Evolutionary conservation across 2,888 invertebrate species (phyloP), one percentile per base, ranked within the genome.

Genomic region (Melikaiella ostensackeni): DNA sequence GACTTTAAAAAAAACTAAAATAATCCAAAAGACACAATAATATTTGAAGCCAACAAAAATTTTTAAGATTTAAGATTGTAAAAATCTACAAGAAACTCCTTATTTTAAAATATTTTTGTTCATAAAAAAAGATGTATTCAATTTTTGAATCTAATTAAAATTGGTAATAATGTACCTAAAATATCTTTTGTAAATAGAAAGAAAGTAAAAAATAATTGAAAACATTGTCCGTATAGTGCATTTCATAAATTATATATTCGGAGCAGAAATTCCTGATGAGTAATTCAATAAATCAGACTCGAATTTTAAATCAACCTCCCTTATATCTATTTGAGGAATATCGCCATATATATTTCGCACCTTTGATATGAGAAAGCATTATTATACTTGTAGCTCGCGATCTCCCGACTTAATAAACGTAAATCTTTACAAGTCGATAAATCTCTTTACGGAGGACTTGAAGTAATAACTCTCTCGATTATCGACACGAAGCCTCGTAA

Each of bases 261-360:
- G 6, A 57, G 5, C 24, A 24, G 24, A 57, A 57, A 24, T 57
- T 27, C 5, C 64, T 38, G 9, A 33, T 16, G 35, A 35, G n/a
- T 38, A 24, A 24, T 64, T 42, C 33, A 42, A 24, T 57, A 24
- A 62, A 64, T 21, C 33, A 62, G 19, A 35, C 16, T 7, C 5
- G 38, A 64, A 1, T 63, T 63, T n/a, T 7, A 35, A 35, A 35
- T n/a, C 21, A 35, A 35, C 35, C 33, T 35, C 5, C 70, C 50
- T 63, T 63, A 70, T 59, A 75, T 66, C 50, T 75, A 75, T 77
- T 79, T 74, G 59, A 75, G 46, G 62, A 75, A 75, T 78, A 81
- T 76, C 57, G 77, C 77, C 80, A 81, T 78, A 80, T 79, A 80
- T 75, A 81, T 78, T 81, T 81, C 77, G 80, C 81, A 81, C 81